Percentiles rank a stretch among this genome's conserved stretches.
Evolutionary conservation across 2,888 invertebrate genomes (phyloP).

Genomic region (Synanthedon myopaeformis): DNA sequence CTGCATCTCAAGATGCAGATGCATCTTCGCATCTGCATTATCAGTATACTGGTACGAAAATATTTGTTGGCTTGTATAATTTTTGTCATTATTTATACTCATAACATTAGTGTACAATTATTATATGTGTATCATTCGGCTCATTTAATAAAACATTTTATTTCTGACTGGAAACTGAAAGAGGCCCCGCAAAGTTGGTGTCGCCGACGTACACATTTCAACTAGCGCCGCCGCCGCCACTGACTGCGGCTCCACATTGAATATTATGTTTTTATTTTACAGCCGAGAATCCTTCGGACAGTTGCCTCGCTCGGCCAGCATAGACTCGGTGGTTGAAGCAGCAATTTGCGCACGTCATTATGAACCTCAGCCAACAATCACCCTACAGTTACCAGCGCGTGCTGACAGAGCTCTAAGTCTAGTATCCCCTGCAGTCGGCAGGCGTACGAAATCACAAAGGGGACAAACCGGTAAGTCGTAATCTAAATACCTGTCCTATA

Average conservation of each 20-base stretch:
- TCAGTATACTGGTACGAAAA: too few relatives aligned
- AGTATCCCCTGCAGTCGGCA: constrained; percentile 80
- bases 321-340: constrained; percentile 82
- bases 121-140: neutral
- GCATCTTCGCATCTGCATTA: too few relatives aligned
- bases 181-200: neutral
- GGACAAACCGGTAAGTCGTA: constrained; percentile 75
- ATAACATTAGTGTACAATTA: neutral
- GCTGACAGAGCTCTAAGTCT: constrained; percentile 69
- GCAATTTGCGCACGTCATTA: constrained; percentile 71
- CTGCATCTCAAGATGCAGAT: too few relatives aligned
- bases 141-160: too few relatives aligned
- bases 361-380: constrained; percentile 46
- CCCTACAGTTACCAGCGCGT: constrained; percentile 39
- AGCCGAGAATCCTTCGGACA: constrained; percentile 67
- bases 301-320: constrained; percentile 82
- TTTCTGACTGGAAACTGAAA: neutral
- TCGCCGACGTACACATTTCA: neutral
- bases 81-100: neutral
- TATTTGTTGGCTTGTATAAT: too few relatives aligned
- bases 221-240: too few relatives aligned
- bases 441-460: constrained; percentile 81
- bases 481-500: too few relatives aligned
- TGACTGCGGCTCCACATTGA: constrained; percentile 1
- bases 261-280: constrained; percentile 14